These are phyloP conservation scores for Sinelater perroti DNA, from an alignment of 2,888 invertebrate genomes.

Conservation along the genomic window DNA sequence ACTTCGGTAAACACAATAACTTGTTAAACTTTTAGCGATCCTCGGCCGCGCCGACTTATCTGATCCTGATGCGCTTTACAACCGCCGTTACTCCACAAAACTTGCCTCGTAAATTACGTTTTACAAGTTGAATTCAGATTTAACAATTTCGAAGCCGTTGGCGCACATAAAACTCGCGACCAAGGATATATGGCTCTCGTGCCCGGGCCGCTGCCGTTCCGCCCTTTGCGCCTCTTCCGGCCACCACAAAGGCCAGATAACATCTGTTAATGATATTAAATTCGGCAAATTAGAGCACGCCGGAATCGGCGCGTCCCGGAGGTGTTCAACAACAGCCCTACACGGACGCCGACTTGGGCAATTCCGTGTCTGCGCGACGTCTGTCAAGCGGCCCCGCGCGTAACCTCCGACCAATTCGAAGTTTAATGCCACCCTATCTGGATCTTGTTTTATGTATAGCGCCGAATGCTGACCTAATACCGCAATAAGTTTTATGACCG, in stretches of 20 bases:
- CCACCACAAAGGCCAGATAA: background rate
- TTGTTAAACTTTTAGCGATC: constrained; percentile 25
- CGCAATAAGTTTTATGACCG: constrained; percentile 6
- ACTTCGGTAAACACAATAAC: constrained; percentile 29
- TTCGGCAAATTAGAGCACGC: background rate
- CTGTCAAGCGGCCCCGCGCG: constrained; percentile 13
- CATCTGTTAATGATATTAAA: constrained; percentile 8
- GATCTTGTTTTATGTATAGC: constrained; percentile 17
- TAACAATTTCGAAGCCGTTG: constrained; percentile 32
- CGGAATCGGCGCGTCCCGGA: background rate
- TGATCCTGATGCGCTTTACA: constrained; percentile 30
- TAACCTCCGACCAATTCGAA: constrained; percentile 14
- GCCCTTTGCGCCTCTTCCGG: background rate
- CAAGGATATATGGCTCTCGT: constrained; percentile 2
- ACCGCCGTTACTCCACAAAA: constrained; percentile 32
- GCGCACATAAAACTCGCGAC: constrained; percentile 23
- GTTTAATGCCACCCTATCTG: constrained; percentile 19
- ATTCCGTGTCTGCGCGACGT: constrained; percentile 16
- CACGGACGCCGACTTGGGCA: constrained; percentile 7
- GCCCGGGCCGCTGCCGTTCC: constrained; percentile 1
- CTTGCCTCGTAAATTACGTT: constrained; percentile 34
- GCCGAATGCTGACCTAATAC: constrained; percentile 10
- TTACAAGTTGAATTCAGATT: constrained; percentile 34
- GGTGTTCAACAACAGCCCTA: background rate
- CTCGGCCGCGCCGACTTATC: constrained; percentile 26